Conservation (phyloP, 2,888 invertebrate species). For the Prenolepis imparis region DNA sequence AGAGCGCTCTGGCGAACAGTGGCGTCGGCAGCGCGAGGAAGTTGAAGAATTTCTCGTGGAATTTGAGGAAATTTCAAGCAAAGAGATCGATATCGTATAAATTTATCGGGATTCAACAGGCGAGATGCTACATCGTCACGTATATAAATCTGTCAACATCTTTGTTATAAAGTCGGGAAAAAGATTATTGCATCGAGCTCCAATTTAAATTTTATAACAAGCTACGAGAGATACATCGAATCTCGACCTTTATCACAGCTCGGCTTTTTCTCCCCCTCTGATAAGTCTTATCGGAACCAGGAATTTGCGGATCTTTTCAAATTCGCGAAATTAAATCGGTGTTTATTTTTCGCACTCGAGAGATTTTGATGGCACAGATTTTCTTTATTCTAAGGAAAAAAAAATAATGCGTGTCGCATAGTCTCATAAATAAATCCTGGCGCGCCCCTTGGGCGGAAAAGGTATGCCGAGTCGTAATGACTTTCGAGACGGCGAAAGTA, state of each 20-base stretch:
- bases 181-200: not conserved
- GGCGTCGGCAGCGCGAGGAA: slow-evolving; percentile 47
- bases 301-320: not conserved
- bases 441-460: slow-evolving; percentile 46
- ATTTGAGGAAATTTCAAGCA: not conserved
- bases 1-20: slow-evolving; percentile 39
- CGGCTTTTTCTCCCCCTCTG: not conserved
- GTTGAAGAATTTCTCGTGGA: not conserved
- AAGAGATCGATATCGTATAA: not conserved
- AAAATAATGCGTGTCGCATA: not conserved
- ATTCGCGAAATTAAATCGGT: not conserved
- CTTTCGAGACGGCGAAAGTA: slow-evolving; percentile 62
- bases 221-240: not conserved
- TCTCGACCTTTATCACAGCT: slow-evolving; percentile 7
- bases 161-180: not conserved
- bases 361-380: not conserved
- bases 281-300: slow-evolving; percentile 17
- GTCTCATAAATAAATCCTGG: slow-evolving; percentile 27
- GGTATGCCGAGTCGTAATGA: slow-evolving; percentile 60
- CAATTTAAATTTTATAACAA: not conserved
- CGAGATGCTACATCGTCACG: not conserved
- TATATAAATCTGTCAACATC: not conserved
- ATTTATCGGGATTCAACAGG: not conserved
- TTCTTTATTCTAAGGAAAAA: not conserved
- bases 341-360: not conserved